phyloP scores from a whole-genome alignment of 1,140 invertebrate species.

The Melanaphis sacchari region DNA sequence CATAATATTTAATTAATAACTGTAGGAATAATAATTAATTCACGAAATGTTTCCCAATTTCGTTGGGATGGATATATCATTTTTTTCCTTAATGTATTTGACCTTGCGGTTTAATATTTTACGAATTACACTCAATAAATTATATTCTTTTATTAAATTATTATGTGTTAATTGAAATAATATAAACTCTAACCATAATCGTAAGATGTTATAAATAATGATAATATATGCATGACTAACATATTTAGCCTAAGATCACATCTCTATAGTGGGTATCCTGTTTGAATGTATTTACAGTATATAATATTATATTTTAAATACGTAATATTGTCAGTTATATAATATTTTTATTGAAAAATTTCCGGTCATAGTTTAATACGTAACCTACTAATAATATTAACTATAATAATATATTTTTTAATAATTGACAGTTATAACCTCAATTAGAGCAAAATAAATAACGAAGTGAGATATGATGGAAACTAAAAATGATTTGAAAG shows the following conservation, averaged over 20 bases:
- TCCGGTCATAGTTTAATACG: too few relatives aligned
- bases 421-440: background rate
- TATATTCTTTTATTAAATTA: background rate
- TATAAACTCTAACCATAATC: background rate
- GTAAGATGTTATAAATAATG: background rate
- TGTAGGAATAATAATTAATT: background rate
- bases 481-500: background rate
- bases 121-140: background rate
- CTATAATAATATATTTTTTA: background rate
- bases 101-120: background rate
- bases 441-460: background rate
- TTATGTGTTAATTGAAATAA: background rate
- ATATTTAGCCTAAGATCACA: too few relatives aligned
- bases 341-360: background rate
- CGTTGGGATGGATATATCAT: background rate
- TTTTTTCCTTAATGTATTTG: background rate
- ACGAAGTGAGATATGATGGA: background rate
- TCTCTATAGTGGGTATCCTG: too few relatives aligned
- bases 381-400: background rate
- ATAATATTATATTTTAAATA: background rate
- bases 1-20: background rate
- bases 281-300: too few relatives aligned
- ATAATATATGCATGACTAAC: background rate
- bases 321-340: background rate
- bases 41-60: slow-evolving; percentile 29